These are phyloP conservation scores for Nasalis larvatus DNA, from an alignment of 2,113 vertebrate species.

Conservation along the genomic window DNA sequence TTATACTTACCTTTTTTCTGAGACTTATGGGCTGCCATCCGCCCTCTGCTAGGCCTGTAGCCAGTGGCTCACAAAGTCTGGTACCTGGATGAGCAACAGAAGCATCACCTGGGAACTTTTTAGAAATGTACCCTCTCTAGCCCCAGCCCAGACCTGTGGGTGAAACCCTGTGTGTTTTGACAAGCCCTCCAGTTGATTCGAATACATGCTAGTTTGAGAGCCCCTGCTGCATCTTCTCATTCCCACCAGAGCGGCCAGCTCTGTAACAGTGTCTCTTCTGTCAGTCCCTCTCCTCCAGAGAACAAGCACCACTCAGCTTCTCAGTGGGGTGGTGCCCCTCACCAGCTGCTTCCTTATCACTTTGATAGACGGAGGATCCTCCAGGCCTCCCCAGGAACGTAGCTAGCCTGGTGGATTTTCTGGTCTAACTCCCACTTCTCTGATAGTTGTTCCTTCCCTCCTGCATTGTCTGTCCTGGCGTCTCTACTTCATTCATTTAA, in stretches of 20 bases:
- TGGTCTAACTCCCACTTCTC: neutral
- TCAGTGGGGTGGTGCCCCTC: rapidly evolving
- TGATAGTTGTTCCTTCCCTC: neutral
- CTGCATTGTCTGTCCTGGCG: neutral
- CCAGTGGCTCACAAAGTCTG: neutral
- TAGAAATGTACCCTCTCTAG: neutral
- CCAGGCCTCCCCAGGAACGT: neutral
- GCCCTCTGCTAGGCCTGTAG: neutral
- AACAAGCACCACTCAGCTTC: neutral
- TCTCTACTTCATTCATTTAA: neutral
- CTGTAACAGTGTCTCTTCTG: neutral
- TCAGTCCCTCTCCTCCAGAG: neutral
- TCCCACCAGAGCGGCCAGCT: neutral
- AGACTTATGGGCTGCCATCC: neutral
- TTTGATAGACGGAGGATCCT: neutral
- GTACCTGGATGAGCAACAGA: neutral
- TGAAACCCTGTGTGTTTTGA: neutral
- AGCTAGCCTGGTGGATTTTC: neutral
- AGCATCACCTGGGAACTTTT: neutral
- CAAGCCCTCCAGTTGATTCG: neutral
- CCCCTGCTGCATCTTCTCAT: neutral
- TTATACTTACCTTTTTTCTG: neutral
- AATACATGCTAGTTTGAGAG: neutral
- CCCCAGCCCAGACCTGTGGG: neutral
- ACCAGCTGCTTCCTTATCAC: neutral